phyloP scores from a whole-genome alignment of 2,113 vertebrate genomes.

The Syngnathus floridae region DNA sequence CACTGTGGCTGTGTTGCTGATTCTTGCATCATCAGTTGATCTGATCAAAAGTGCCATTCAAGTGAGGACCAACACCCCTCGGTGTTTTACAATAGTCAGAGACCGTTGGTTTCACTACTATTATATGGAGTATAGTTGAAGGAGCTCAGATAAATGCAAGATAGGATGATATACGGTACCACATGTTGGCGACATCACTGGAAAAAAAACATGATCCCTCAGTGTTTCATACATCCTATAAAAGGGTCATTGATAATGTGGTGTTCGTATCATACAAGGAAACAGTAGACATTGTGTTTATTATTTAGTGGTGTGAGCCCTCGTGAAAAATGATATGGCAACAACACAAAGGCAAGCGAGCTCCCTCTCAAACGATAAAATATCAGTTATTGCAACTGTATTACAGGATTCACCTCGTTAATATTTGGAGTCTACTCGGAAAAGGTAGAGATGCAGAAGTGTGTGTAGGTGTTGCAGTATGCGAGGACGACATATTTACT shows the following conservation, averaged over 20 bases:
- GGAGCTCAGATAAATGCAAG: background rate
- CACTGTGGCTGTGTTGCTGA: background rate
- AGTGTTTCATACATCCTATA: conserved; percentile 41
- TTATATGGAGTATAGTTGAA: background rate
- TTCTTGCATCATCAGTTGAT: background rate
- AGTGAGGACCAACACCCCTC: background rate
- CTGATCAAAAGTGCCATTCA: background rate
- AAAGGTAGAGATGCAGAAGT: conserved; percentile 2
- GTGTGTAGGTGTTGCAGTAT: conserved; percentile 14
- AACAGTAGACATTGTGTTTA: conserved; percentile 46
- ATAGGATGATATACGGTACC: background rate
- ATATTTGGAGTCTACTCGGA: background rate
- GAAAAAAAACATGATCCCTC: conserved; percentile 41
- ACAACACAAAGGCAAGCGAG: background rate
- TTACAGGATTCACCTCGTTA: background rate
- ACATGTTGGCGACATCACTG: conserved; percentile 16
- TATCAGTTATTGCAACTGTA: background rate
- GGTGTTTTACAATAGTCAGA: background rate
- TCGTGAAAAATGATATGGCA: conserved; percentile 47
- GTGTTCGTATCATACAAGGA: conserved; percentile 50
- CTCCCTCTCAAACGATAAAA: background rate
- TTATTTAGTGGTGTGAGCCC: conserved; percentile 54
- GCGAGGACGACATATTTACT: conserved; percentile 5
- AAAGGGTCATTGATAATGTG: conserved; percentile 34
- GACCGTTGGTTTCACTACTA: background rate